phyloP scores from a whole-genome alignment of 2,888 invertebrate species.

The Hypselothyrea guttata region DNA sequence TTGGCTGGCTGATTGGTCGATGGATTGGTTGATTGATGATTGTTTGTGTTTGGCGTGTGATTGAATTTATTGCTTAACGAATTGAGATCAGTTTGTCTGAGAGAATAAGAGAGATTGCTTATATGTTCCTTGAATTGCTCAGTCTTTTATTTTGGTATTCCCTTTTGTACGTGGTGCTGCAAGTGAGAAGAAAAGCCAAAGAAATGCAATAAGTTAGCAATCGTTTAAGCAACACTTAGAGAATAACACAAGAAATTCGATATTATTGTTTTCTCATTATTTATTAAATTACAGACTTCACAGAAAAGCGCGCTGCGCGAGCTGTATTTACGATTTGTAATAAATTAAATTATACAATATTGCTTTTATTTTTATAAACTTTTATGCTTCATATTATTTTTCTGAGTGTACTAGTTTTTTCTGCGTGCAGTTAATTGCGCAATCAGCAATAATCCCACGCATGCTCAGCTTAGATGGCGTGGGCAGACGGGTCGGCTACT shows the following conservation, averaged over 20 bases:
- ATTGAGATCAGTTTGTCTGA: constrained; percentile 54
- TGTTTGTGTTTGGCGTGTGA: constrained; percentile 17
- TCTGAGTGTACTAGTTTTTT: too few relatives aligned
- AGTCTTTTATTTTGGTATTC: constrained; percentile 61
- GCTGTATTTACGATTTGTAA: too few relatives aligned
- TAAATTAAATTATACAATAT: too few relatives aligned
- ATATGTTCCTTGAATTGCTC: constrained; percentile 59
- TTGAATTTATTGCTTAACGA: constrained; percentile 59
- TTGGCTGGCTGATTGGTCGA: constrained; percentile 8
- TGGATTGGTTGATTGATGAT: constrained; percentile 32
- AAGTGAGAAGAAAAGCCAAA: constrained; percentile 8
- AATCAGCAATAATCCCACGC: constrained; percentile 22
- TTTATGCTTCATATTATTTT: too few relatives aligned
- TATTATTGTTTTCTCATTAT: too few relatives aligned
- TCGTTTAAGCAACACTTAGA: constrained; percentile 9
- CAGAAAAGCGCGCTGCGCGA: too few relatives aligned
- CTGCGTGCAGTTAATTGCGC: constrained; percentile 31
- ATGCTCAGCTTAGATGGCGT: too few relatives aligned
- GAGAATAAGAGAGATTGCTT: constrained; percentile 33
- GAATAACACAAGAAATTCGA: too few relatives aligned
- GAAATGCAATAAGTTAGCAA: constrained; percentile 7
- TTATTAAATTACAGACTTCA: too few relatives aligned
- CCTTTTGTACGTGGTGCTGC: constrained; percentile 28
- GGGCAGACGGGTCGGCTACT: constrained; percentile 57
- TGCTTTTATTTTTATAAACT: too few relatives aligned